Evolutionary conservation across 2,888 invertebrate genomes (phyloP).

Genomic region (Drosophila pseudotalamancana): DNA sequence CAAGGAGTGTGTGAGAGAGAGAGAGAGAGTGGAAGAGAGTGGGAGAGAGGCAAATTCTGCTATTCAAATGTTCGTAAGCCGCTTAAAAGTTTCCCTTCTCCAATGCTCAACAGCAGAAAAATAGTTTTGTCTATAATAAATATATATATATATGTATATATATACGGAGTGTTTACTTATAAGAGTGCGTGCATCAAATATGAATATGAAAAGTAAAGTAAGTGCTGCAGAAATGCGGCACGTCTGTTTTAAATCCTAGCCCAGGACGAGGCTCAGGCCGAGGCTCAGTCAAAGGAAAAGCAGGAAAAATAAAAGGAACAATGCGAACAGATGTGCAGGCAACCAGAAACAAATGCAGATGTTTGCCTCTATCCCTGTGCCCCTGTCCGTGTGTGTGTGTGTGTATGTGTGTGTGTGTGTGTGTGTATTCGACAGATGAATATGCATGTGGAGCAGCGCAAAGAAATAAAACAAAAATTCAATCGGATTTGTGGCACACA

Average conservation of each 20-base stretch:
- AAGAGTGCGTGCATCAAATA: constrained; percentile 21
- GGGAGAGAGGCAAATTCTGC: not conserved
- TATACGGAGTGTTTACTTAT: constrained; percentile 11
- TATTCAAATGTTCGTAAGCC: constrained; percentile 50
- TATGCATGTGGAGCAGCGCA: constrained; percentile 58
- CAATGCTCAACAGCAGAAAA: not conserved
- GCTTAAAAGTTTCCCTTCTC: constrained; percentile 50
- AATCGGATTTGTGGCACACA: constrained; percentile 69
- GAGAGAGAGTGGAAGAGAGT: not conserved
- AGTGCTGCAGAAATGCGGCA: constrained; percentile 45
- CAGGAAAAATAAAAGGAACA: constrained; percentile 47
- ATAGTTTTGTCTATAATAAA: constrained; percentile 37
- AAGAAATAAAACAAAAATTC: constrained; percentile 71
- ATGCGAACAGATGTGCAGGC: constrained; percentile 75
- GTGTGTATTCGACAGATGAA: constrained; percentile 51
- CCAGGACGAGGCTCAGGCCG: constrained; percentile 21
- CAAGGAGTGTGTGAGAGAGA: not conserved
- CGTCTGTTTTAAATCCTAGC: constrained; percentile 59
- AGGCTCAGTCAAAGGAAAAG: constrained; percentile 28
- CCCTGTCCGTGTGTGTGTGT: not conserved
- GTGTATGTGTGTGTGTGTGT: constrained; percentile 14
- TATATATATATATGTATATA: constrained; percentile 14
- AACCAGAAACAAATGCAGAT: constrained; percentile 67
- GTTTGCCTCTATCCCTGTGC: constrained; percentile 26
- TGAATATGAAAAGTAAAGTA: constrained; percentile 23